Evolutionary conservation across 2,888 invertebrate species (phyloP).

Genomic region (Dascillus cervinus): DNA sequence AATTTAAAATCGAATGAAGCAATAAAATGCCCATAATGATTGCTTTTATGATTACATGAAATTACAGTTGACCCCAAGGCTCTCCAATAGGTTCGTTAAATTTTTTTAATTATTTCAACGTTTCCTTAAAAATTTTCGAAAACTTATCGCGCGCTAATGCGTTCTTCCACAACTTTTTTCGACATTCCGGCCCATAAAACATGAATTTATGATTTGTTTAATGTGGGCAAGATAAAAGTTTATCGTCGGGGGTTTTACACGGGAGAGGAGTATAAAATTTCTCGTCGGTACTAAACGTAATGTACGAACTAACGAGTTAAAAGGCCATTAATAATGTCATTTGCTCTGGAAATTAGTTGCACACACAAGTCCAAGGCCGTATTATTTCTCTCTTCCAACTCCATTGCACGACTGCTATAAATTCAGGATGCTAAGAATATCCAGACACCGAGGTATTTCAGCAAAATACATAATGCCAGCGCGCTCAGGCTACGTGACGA

Average conservation of each 20-base stretch:
- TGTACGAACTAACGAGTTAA: slow-evolving; percentile 19
- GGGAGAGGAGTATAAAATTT: too few relatives aligned
- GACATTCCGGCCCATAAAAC: background rate
- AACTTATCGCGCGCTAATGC: too few relatives aligned
- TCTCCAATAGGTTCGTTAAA: too few relatives aligned
- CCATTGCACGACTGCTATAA: slow-evolving; percentile 19
- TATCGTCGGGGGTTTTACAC: too few relatives aligned
- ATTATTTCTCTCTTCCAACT: too few relatives aligned
- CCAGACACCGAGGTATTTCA: slow-evolving; percentile 21
- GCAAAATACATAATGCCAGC: slow-evolving; percentile 22
- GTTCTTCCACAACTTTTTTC: too few relatives aligned
- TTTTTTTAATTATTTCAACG: too few relatives aligned
- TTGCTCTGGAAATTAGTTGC: slow-evolving; percentile 17
- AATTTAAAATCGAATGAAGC: slow-evolving; percentile 17
- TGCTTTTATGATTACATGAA: slow-evolving; percentile 10
- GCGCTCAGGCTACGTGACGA: slow-evolving; percentile 22
- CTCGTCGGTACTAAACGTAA: slow-evolving; percentile 20
- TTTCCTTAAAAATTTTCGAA: too few relatives aligned
- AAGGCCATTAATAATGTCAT: slow-evolving; percentile 21
- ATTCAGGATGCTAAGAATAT: slow-evolving; percentile 20
- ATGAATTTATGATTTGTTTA: background rate
- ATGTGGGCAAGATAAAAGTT: too few relatives aligned
- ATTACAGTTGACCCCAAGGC: slow-evolving; percentile 7
- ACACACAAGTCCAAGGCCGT: too few relatives aligned
- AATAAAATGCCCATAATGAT: slow-evolving; percentile 12